Conservation (phyloP, 2,888 invertebrate species). For the Microchrysa polita region DNA sequence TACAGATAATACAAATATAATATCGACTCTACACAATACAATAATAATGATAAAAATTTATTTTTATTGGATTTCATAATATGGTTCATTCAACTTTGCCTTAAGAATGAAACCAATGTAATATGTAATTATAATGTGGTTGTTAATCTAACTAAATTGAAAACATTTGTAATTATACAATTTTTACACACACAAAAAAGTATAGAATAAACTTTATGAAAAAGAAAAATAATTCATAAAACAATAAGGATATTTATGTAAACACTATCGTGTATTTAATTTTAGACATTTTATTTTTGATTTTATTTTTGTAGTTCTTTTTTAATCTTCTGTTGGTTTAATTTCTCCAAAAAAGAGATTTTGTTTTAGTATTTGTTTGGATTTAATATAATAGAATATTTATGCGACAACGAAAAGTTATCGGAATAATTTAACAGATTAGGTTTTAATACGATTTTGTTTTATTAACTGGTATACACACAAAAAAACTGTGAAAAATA, state of each 20-base stretch:
- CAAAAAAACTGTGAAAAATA: neutral
- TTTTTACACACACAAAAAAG: constrained; percentile 31
- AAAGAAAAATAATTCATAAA: neutral
- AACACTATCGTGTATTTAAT: neutral
- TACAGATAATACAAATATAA: constrained; percentile 13
- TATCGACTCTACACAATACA: constrained; percentile 16
- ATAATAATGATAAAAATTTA: constrained; percentile 22
- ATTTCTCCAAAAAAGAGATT: too few species aligned
- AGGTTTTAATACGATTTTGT: too few species aligned
- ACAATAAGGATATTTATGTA: too few species aligned
- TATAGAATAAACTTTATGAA: neutral
- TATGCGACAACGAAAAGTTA: too few species aligned
- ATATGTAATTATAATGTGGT: neutral
- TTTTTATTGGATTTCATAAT: constrained; percentile 16
- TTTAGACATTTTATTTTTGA: neutral
- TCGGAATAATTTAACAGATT: too few species aligned
- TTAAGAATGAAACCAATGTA: too few species aligned
- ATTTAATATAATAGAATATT: too few species aligned
- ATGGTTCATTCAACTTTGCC: neutral
- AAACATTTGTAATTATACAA: constrained; percentile 38
- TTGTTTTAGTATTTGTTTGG: too few species aligned
- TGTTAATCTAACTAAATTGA: constrained; percentile 42
- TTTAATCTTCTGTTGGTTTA: neutral
- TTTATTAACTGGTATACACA: constrained; percentile 16
- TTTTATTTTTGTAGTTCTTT: neutral